phyloP scores from a whole-genome alignment of 2,797 vertebrate genomes.

The Hypotaenidia okinawae region DNA sequence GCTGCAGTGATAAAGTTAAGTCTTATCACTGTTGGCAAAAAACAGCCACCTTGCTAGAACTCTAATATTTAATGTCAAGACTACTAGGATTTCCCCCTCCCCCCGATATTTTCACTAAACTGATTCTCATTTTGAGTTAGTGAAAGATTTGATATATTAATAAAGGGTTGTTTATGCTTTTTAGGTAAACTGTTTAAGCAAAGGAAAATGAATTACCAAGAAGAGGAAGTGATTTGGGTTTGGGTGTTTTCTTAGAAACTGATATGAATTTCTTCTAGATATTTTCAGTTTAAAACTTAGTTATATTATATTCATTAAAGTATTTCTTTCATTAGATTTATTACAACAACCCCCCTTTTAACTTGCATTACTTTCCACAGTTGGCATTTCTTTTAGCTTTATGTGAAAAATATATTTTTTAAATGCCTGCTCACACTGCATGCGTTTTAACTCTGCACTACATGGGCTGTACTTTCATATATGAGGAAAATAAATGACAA shows the following conservation, averaged over 20 bases:
- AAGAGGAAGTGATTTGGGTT: not conserved
- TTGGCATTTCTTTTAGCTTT: not conserved
- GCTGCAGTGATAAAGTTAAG: not conserved
- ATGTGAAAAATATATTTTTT: not conserved
- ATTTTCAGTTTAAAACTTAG: not conserved
- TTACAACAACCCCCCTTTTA: not conserved
- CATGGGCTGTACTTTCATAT: not conserved
- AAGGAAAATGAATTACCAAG: not conserved
- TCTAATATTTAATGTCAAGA: not conserved
- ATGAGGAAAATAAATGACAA: not conserved
- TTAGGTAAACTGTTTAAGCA: not conserved
- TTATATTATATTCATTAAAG: not conserved
- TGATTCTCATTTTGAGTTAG: not conserved
- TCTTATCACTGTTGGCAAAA: not conserved
- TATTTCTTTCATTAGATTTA: not conserved
- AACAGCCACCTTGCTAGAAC: not conserved
- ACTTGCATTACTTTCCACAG: not conserved
- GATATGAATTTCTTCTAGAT: not conserved
- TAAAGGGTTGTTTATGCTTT: not conserved
- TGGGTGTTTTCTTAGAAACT: not conserved
- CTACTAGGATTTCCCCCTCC: not conserved
- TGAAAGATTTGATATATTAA: not conserved
- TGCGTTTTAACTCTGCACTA: not conserved
- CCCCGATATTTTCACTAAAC: not conserved
- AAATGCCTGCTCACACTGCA: not conserved